phyloP scores from a whole-genome alignment of 1,140 invertebrate species.

The Scylla paramamosain region DNA sequence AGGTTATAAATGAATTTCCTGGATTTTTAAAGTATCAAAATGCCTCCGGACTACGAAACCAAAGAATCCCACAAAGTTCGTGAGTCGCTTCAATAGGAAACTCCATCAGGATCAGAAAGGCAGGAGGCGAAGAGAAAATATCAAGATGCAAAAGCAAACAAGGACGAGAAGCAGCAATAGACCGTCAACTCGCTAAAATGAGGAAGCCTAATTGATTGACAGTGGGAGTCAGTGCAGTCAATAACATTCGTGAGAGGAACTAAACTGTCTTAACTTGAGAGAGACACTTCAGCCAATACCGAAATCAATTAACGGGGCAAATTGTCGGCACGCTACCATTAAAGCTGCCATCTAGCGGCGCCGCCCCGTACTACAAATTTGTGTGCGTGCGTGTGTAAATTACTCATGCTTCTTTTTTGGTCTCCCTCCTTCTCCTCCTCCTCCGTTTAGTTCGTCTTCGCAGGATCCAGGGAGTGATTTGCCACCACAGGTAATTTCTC shows the following conservation, averaged over 20 bases:
- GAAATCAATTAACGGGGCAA: slow-evolving; percentile 5
- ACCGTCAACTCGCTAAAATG: background rate
- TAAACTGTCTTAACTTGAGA: background rate
- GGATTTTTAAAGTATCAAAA: too few species aligned
- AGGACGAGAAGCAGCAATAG: background rate
- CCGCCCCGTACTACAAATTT: background rate
- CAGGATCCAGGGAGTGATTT: background rate
- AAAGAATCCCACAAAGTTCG: too few species aligned
- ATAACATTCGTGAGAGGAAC: slow-evolving; percentile 2
- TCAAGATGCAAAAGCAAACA: background rate
- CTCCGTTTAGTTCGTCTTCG: background rate
- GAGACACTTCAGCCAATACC: slow-evolving; percentile 1
- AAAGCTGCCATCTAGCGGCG: slow-evolving; percentile 8
- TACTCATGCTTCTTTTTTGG: background rate
- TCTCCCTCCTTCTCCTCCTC: background rate
- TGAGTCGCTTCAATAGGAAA: background rate
- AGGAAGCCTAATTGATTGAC: background rate
- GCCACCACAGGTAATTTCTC: background rate
- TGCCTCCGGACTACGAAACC: too few species aligned
- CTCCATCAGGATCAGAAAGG: background rate
- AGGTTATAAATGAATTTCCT: too few species aligned
- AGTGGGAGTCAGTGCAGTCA: background rate
- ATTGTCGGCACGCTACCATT: background rate
- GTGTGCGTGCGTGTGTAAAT: background rate
- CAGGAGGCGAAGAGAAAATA: too few species aligned